Evolutionary conservation across 2,888 invertebrate species (phyloP).

Genomic region (Leucozona laternaria): DNA sequence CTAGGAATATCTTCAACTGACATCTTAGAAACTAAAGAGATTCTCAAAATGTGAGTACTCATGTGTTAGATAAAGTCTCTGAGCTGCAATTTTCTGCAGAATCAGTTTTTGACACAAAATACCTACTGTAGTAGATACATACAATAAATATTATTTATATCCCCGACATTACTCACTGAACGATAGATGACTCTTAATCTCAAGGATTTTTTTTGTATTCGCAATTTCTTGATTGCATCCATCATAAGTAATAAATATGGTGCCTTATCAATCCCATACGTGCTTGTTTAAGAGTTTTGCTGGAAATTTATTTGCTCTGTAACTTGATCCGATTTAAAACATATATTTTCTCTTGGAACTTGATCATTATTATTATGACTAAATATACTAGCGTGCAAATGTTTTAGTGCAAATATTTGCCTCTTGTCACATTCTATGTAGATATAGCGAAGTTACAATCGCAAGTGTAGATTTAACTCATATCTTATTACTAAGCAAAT

Average conservation of each 20-base stretch:
- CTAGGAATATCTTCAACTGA: too few species aligned
- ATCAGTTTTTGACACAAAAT: not conserved
- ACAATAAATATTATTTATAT: too few species aligned
- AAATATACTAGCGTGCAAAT: slow-evolving; percentile 11
- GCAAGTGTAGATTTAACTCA: not conserved
- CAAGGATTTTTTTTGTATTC: not conserved
- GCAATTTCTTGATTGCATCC: not conserved
- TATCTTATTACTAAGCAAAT: slow-evolving; percentile 27
- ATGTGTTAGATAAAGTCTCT: too few species aligned
- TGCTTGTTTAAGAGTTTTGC: slow-evolving; percentile 8
- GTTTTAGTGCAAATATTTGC: slow-evolving; percentile 1
- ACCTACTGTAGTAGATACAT: too few species aligned
- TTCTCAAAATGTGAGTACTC: too few species aligned
- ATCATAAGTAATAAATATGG: not conserved
- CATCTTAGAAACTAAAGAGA: too few species aligned
- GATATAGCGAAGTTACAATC: not conserved
- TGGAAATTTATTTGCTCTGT: slow-evolving; percentile 37
- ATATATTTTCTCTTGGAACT: slow-evolving; percentile 29
- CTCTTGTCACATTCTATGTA: slow-evolving; percentile 7
- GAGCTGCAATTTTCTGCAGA: too few species aligned
- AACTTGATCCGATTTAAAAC: slow-evolving; percentile 39
- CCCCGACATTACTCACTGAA: not conserved
- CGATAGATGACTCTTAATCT: not conserved
- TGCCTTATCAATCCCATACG: slow-evolving; percentile 16
- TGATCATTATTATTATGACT: slow-evolving; percentile 3